phyloP scores from a whole-genome alignment of 2,113 vertebrate species.

The Grammomys surdaster region DNA sequence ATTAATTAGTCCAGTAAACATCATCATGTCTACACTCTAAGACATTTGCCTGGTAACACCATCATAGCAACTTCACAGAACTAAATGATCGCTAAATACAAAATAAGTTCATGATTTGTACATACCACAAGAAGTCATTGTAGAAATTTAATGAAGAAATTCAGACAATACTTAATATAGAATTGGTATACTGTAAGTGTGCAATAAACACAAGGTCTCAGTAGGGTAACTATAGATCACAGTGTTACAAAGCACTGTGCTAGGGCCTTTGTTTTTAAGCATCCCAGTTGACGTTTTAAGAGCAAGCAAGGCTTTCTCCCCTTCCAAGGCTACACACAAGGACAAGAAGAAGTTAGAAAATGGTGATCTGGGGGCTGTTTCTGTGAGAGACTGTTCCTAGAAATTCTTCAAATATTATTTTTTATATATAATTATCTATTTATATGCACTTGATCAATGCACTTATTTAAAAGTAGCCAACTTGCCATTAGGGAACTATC shows the following conservation, averaged over 20 bases:
- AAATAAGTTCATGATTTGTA: background rate
- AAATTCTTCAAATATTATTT: background rate
- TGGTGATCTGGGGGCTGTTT: background rate
- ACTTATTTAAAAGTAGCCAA: slow-evolving; percentile 4
- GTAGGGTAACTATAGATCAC: no score
- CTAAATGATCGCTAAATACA: background rate
- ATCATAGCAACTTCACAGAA: background rate
- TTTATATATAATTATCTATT: background rate
- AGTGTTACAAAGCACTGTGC: background rate
- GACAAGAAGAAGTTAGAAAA: background rate
- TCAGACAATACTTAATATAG: background rate
- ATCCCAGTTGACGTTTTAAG: background rate
- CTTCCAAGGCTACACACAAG: background rate
- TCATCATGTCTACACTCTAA: background rate
- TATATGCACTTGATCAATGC: background rate
- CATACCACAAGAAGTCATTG: background rate
- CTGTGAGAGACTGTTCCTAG: background rate
- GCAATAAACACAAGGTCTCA: background rate
- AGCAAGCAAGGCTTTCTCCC: background rate
- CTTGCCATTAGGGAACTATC: background rate
- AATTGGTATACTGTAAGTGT: background rate
- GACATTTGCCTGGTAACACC: background rate
- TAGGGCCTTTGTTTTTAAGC: background rate
- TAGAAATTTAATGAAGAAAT: background rate
- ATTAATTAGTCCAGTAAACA: background rate